Percentiles rank a stretch among this genome's conserved stretches.
These are phyloP conservation scores for Oophaga pumilio DNA, from an alignment of 2,113 vertebrate genomes.

Conservation along the genomic window DNA sequence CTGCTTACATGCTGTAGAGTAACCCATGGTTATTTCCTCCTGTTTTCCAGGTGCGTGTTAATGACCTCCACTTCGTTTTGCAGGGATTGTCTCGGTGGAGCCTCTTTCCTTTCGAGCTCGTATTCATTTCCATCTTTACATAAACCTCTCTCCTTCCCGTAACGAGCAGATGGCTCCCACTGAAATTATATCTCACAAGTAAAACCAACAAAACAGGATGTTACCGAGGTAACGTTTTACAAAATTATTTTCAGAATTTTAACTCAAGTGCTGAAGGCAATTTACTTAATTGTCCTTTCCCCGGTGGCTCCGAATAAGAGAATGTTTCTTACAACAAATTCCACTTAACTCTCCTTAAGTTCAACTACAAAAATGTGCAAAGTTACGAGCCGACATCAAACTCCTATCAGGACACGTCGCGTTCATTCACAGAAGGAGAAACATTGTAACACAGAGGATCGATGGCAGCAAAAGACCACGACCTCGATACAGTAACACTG, in stretches of 20 bases:
- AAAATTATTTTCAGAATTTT: constrained; percentile 24
- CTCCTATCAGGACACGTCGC: too few species aligned
- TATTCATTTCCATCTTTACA: constrained; percentile 19
- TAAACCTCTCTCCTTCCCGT: not conserved
- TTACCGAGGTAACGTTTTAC: not conserved
- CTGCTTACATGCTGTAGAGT: not conserved
- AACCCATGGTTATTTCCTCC: not conserved
- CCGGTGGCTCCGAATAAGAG: not conserved
- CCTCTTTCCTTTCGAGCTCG: not conserved
- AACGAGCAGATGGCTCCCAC: constrained; percentile 37
- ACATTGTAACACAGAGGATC: too few species aligned
- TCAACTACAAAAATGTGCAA: not conserved
- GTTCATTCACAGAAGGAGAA: too few species aligned
- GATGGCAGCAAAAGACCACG: too few species aligned
- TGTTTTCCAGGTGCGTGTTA: not conserved
- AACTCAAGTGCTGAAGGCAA: constrained; percentile 7
- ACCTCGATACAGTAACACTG: too few species aligned
- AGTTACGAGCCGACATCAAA: not conserved
- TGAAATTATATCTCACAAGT: constrained; percentile 17
- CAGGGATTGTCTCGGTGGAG: not conserved
- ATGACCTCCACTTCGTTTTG: not conserved
- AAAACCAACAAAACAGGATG: constrained; percentile 37
- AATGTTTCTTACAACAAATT: constrained; percentile 3
- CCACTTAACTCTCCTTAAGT: not conserved
- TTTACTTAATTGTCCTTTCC: constrained; percentile 20